A percentile compares a stretch with the other conserved stretches of the same genome.
phyloP scores from a whole-genome alignment of 2,888 invertebrate species.

The Ormyrus thymus region DNA sequence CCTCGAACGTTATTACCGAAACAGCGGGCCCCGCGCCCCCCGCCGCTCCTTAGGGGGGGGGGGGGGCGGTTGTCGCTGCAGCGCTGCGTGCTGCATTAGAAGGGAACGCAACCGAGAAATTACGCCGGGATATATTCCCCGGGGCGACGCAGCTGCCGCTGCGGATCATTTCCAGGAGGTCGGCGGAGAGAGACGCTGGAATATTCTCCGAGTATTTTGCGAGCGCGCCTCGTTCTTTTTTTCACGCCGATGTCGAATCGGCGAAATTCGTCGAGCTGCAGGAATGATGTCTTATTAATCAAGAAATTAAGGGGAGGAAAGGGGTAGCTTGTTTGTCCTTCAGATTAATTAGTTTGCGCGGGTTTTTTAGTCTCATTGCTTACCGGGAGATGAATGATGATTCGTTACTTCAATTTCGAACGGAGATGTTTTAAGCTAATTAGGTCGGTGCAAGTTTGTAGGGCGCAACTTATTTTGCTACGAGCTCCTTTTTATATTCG shows the following conservation, averaged over 20 bases:
- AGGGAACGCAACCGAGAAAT: conserved; percentile 32
- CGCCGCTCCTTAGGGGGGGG: not conserved
- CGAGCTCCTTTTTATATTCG: not conserved
- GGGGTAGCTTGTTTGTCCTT: not conserved
- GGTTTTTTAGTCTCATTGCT: conserved; percentile 18
- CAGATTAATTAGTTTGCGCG: conserved; percentile 44
- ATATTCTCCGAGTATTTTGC: conserved; percentile 8
- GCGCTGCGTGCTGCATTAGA: conserved; percentile 18
- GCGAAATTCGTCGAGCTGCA: not conserved
- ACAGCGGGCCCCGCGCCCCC: not conserved
- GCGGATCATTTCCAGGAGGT: conserved; percentile 15
- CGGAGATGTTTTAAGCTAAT: conserved; percentile 25
- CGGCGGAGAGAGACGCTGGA: not conserved
- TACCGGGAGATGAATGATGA: conserved; percentile 8
- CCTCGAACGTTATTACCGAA: conserved; percentile 1
- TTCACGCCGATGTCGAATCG: too few species aligned
- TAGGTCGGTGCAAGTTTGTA: not conserved
- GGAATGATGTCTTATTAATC: conserved; percentile 23
- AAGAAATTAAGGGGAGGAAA: conserved; percentile 8
- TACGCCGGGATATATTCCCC: conserved; percentile 33
- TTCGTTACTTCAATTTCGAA: conserved; percentile 29
- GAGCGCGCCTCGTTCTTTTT: not conserved
- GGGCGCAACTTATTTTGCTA: too few species aligned
- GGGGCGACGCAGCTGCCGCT: conserved; percentile 6
- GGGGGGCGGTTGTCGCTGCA: not conserved